Percentiles rank a stretch among this genome's conserved stretches.
phyloP scores from a whole-genome alignment of 2,797 vertebrate species.

The Lepus townsendii region DNA sequence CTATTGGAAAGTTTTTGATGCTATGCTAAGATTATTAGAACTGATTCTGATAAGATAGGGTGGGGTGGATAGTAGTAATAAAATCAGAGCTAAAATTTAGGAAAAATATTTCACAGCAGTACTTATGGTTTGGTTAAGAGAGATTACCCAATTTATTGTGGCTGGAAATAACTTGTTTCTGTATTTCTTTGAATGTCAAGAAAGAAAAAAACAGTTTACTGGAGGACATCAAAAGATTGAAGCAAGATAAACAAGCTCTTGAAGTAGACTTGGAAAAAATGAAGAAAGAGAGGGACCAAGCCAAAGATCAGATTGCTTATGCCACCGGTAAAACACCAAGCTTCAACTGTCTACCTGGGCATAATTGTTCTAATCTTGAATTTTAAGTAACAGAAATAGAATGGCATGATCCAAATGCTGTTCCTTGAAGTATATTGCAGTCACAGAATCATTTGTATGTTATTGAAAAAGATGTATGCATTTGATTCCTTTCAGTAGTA shows the following conservation, averaged over 20 bases:
- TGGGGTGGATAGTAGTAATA: not conserved
- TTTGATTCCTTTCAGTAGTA: conserved; percentile 45
- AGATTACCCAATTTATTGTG: conserved; percentile 21
- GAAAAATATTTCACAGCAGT: not conserved
- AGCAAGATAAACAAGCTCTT: conserved; percentile 94
- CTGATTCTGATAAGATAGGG: not conserved
- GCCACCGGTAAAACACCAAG: conserved; percentile 88
- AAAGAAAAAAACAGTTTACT: conserved; percentile 90
- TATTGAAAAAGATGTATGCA: not conserved
- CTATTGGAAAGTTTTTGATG: not conserved
- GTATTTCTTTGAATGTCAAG: conserved; percentile 83
- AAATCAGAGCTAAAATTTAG: conserved; percentile 45
- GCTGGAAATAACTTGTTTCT: conserved; percentile 62
- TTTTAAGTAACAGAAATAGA: conserved; percentile 18
- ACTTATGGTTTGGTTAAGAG: not conserved
- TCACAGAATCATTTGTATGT: conserved; percentile 21
- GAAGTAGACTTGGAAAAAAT: conserved; percentile 92
- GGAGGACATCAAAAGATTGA: conserved; percentile 91
- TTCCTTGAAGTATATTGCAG: not conserved
- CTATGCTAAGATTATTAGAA: not conserved
- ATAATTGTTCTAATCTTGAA: conserved; percentile 1
- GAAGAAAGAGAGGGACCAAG: conserved; percentile 93
- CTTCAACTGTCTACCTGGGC: not conserved
- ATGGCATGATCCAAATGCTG: conserved; percentile 1
- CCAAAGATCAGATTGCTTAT: conserved; percentile 89